phyloP scores from a whole-genome alignment of 2,888 invertebrate species.

The Sepioteuthis lessoniana region DNA sequence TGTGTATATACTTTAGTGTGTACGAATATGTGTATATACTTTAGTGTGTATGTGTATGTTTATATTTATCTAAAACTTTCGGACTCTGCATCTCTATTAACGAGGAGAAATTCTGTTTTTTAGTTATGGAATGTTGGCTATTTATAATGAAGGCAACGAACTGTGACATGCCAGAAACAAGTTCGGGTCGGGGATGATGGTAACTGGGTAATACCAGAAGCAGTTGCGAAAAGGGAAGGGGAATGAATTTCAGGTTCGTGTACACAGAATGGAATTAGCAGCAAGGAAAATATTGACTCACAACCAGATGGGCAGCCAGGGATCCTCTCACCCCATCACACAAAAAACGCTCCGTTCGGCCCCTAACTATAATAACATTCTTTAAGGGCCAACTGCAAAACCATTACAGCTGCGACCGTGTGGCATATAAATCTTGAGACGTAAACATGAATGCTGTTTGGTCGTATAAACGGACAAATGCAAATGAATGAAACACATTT shows the following conservation, averaged over 20 bases:
- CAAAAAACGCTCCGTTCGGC: not conserved
- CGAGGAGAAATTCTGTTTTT: not conserved
- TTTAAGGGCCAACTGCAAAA: not conserved
- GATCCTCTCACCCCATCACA: rapidly evolving
- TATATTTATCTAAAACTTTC: not conserved
- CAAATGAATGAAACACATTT: no score
- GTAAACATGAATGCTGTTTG: no score
- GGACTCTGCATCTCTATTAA: not conserved
- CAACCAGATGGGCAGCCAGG: not conserved
- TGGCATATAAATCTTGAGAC: no score
- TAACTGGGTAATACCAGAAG: no score
- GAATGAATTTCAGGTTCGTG: not conserved
- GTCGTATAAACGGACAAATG: no score
- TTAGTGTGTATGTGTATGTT: not conserved
- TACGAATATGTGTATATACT: not conserved
- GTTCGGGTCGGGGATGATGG: not conserved
- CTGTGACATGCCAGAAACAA: not conserved
- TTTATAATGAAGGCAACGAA: not conserved
- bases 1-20: not conserved
- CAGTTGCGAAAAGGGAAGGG: no score
- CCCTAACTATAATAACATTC: slow-evolving; percentile 33
- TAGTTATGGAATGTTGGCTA: not conserved
- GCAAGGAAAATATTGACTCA: not conserved
- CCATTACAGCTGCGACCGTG: not conserved
- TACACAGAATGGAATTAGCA: not conserved